Evolutionary conservation across 2,888 invertebrate genomes (phyloP).

Genomic region (Limnephilus lunatus): DNA sequence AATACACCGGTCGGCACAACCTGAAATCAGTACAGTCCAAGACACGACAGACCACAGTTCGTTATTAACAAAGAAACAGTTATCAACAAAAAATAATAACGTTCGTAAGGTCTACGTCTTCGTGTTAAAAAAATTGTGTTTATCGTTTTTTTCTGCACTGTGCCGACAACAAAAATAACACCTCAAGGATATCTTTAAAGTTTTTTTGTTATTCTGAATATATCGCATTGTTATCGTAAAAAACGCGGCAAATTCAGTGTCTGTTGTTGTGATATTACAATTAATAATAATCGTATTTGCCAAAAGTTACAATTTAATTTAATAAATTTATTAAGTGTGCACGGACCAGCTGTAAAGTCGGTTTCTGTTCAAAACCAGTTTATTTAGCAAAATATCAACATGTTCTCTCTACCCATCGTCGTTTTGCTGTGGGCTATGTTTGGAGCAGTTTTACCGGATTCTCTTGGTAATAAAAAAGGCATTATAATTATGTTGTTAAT

Average conservation of each 20-base stretch:
- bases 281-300: neutral
- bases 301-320: neutral
- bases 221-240: neutral
- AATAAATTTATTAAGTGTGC: neutral
- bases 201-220: neutral
- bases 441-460: neutral
- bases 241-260: neutral
- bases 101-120: neutral
- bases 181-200: neutral
- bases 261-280: neutral
- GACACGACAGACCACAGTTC: neutral
- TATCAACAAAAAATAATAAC: neutral
- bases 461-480: neutral
- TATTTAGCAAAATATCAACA: constrained; percentile 2
- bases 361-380: neutral
- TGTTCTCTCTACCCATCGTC: neutral
- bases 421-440: neutral
- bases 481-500: neutral
- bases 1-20: neutral
- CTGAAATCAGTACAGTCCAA: neutral
- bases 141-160: neutral
- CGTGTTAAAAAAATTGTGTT: neutral
- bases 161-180: neutral
- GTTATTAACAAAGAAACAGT: neutral
- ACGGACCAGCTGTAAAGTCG: neutral